Evolutionary conservation across 2,113 vertebrate genomes (phyloP).

Genomic region (Centropristis striata): DNA sequence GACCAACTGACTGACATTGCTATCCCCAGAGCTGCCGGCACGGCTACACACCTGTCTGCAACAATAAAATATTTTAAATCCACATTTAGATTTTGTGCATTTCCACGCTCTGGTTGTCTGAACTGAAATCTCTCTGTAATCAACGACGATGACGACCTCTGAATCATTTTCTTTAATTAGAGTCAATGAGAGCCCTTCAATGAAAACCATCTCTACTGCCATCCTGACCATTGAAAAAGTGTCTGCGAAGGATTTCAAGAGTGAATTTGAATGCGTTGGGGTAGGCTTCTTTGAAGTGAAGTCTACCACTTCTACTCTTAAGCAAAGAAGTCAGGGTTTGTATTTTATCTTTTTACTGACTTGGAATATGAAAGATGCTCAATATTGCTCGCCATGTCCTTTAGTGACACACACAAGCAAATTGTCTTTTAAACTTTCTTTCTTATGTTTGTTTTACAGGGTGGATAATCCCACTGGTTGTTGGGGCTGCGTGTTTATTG

Average conservation of each 20-base stretch:
- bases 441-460: slow-evolving; percentile 53
- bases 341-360: neutral
- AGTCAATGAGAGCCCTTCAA: rapidly evolving
- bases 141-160: neutral
- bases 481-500: slow-evolving; percentile 31
- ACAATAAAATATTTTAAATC: neutral
- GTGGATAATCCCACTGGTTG: slow-evolving; percentile 31
- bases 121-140: neutral
- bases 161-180: slow-evolving; percentile 5
- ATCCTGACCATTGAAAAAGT: slow-evolving; percentile 70
- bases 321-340: slow-evolving; percentile 60
- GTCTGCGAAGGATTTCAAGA: slow-evolving; percentile 63
- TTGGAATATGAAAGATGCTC: neutral
- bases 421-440: neutral
- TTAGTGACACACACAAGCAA: neutral
- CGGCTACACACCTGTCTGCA: neutral
- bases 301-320: slow-evolving; percentile 40
- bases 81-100: neutral
- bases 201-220: neutral
- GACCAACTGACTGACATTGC: no score
- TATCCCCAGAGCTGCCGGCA: neutral
- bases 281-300: rapidly evolving
- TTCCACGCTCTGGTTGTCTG: neutral
- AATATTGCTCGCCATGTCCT: neutral
- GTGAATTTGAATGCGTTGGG: slow-evolving; percentile 55